Evolutionary conservation across 2,797 vertebrate genomes (phyloP).

Genomic region (Chiloscyllium punctatum): DNA sequence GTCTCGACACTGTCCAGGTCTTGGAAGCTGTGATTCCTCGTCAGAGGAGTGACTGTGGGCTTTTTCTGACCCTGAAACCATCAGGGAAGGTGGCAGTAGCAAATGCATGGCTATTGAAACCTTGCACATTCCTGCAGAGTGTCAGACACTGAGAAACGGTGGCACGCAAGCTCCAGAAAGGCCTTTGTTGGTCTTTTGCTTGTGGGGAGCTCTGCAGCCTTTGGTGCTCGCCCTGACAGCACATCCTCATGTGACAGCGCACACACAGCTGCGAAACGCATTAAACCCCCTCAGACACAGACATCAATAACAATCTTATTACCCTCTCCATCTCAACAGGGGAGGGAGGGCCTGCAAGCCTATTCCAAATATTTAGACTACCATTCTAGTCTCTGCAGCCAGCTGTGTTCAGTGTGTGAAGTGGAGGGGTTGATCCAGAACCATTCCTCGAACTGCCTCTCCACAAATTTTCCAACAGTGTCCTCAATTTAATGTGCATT

Average conservation of each 20-base stretch:
- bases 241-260: background rate
- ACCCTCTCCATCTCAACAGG: background rate
- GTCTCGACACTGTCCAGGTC: too few relatives aligned
- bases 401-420: background rate
- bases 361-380: background rate
- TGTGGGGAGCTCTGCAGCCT: too few relatives aligned
- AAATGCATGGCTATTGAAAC: background rate
- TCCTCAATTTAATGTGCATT: background rate
- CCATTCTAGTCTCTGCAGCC: too few relatives aligned
- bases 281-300: background rate
- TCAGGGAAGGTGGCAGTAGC: background rate
- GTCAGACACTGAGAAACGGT: background rate
- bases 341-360: background rate
- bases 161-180: background rate
- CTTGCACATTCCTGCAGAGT: too few relatives aligned
- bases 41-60: background rate
- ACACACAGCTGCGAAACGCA: constrained; percentile 7
- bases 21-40: background rate
- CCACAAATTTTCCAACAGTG: background rate
- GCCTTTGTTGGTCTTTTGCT: too few relatives aligned
- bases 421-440: too few relatives aligned
- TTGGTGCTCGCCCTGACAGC: too few relatives aligned
- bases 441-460: background rate
- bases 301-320: background rate
- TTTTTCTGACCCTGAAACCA: background rate